Evolutionary conservation across 1,140 invertebrate genomes (phyloP), one percentile per base, ranked within the genome.

Genomic region (Aphaenogaster rudis): DNA sequence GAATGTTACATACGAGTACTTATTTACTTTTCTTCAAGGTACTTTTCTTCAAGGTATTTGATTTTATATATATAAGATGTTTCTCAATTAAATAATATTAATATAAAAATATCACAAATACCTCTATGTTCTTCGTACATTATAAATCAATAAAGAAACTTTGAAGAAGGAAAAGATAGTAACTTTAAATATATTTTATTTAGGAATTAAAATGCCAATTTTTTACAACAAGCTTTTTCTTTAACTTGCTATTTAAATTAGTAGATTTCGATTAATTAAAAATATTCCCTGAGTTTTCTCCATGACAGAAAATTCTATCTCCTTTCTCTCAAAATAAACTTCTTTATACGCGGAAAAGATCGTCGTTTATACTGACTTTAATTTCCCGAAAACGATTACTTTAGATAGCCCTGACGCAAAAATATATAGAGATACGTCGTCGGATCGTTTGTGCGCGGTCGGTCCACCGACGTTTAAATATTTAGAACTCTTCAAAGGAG

Each of bases 401-500:
- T 81, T 17, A 39, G 33, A 81, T 69, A 50, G 57, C n/a, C n/a
- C 9, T 21, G 54, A 39, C 5, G 8, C 54, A 61, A 63, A 84
- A 84, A 74, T 21, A 21, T 21, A 21, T 74, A 74, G 45, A 61
- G 59, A 66, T 42, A 17, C 21, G 28, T 66, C 48, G 36, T 66
- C 45, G 36, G 28, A n/a, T 33, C 48, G 42, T 74, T 61, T 74
- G 67, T 82, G 21, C 36, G 39, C 66, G 21, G 39, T 28, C 21
- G 57, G 63, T 48, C 8, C 11, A 48, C 21, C 48, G 57, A 39
- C 28, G 50, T 78, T 79, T 64, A 79, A 86, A 86, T 86, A 86
- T 86, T 86, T 86, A 79, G 71, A 57, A 79, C 28, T 79, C 82
- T 66, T 79, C 72, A 86, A 86, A 79, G 61, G 21, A 66, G 45